Evolutionary conservation across 1,140 invertebrate species (phyloP), one percentile per base, ranked within the genome.

Genomic region (Nephotettix cincticeps): DNA sequence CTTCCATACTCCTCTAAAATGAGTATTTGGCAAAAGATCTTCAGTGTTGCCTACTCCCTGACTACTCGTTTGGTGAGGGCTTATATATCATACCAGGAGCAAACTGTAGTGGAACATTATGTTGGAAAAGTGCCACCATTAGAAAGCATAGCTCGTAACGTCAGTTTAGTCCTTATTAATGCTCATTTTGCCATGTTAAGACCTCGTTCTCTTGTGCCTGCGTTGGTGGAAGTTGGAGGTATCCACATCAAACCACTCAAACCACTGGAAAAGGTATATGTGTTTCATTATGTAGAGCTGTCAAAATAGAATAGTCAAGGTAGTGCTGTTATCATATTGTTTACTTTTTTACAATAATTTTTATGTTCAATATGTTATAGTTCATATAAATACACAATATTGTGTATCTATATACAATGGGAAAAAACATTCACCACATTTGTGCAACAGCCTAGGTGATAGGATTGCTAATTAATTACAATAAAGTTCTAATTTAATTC

Each of bases 211-310:
- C n/a, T 43, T 9, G n/a, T n/a, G 9, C 40, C 40, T 43, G 40
- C 40, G 9, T 43, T 11, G 1, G 58, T 80, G 9, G 88, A 91
- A 81, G 79, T 91, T 29, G 89, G 87, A n/a, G 90, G 89, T 0
- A 83, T 90, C 73, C 89, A 90, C 74, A 84, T 89, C 14, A 78
- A 79, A 63, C 78, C 86, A 69, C 74, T 85, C 0, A 85, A 87
- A 71, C 80, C 81, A 9, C 74, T 90, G 71, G 82, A 84, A 13
- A 73, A 83, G 68, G 86, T 87, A n/a, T n/a, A n/a, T n/a, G n/a
- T n/a, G n/a, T n/a, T n/a, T n/a, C n/a, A n/a, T n/a, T n/a, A n/a
- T n/a, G n/a, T n/a, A n/a, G n/a, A n/a, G n/a, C n/a, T n/a, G n/a
- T n/a, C n/a, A n/a, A n/a, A n/a, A n/a, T n/a, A n/a, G n/a, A n/a